Conservation (phyloP, 2,113 vertebrate species). For the Azemiops feae region DNA sequence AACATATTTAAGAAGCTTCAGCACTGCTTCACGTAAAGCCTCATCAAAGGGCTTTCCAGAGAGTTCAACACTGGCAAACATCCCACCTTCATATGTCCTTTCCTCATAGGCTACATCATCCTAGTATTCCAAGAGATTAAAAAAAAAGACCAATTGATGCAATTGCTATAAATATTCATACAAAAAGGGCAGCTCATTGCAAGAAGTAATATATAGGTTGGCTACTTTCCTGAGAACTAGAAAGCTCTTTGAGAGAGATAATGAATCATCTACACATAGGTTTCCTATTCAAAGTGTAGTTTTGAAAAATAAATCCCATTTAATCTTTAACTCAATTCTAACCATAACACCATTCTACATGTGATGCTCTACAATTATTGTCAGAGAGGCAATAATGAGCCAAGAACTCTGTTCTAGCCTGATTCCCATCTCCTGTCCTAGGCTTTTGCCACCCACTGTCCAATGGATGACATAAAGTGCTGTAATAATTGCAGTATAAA, state of each 20-base stretch:
- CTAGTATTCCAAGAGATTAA: conserved; percentile 57
- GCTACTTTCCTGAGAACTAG: background rate
- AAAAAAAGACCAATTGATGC: background rate
- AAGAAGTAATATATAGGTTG: background rate
- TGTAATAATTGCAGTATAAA: background rate
- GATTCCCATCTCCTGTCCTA: background rate
- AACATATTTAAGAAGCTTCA: conserved; percentile 86
- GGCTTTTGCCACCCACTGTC: background rate
- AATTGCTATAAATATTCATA: background rate
- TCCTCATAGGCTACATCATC: conserved; percentile 85
- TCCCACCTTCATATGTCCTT: conserved; percentile 76
- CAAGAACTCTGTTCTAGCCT: background rate
- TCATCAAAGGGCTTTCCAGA: conserved; percentile 84
- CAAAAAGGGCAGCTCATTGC: background rate
- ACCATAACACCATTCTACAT: background rate
- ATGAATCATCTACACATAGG: background rate
- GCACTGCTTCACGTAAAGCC: conserved; percentile 78
- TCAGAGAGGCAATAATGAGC: background rate
- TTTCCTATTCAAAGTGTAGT: background rate
- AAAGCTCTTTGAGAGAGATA: background rate
- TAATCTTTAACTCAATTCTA: background rate
- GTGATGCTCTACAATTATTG: background rate
- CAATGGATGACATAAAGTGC: background rate
- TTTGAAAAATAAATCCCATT: background rate
- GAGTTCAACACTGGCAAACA: conserved; percentile 77